Conservation (phyloP, 2,888 invertebrate species). For the Schizaphis graminum region DNA sequence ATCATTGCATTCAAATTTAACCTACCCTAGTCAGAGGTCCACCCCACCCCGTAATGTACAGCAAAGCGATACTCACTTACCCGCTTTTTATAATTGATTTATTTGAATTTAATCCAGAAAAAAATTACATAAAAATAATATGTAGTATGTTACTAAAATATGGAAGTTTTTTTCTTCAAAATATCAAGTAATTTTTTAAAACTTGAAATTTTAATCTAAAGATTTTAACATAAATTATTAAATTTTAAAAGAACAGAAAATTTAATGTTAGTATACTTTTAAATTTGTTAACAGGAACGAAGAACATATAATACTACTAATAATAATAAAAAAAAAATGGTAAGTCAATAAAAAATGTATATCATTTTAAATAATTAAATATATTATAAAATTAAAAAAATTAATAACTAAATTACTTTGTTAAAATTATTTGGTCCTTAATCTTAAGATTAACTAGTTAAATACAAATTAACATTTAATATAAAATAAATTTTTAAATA, state of each 20-base stretch:
- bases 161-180: background rate
- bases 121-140: background rate
- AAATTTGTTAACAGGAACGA: background rate
- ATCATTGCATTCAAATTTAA: too few relatives aligned
- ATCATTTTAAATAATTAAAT: background rate
- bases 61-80: too few relatives aligned
- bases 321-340: too few relatives aligned
- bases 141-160: background rate
- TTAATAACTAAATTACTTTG: background rate
- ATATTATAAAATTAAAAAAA: slow-evolving; percentile 14
- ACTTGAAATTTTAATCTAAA: background rate
- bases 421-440: slow-evolving; percentile 9
- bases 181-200: background rate
- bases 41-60: too few relatives aligned
- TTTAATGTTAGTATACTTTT: background rate
- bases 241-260: background rate
- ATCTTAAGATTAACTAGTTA: background rate
- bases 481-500: slow-evolving; percentile 4
- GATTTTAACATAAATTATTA: background rate
- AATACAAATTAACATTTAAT: background rate
- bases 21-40: too few relatives aligned
- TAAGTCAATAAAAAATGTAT: slow-evolving; percentile 1
- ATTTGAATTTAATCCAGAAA: background rate
- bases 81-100: background rate
- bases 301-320: too few relatives aligned